Base-by-base conservation (phyloP, 2,888 invertebrate species). In the Leucania comma region DNA sequence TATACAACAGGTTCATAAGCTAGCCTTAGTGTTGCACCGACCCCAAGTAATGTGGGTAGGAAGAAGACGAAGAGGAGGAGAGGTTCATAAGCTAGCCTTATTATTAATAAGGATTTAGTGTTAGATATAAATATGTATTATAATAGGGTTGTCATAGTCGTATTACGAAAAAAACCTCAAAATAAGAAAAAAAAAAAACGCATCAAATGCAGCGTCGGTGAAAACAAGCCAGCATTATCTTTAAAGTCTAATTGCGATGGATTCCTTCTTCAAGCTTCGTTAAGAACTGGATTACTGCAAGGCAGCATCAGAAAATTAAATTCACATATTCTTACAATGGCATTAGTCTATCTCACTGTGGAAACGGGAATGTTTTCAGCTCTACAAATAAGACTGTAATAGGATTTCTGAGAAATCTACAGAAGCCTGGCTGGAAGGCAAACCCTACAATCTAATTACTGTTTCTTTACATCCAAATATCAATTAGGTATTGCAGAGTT, bases 331-430 rank as follows among this genome's bases (percentile, higher is more conserved):
- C 69, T 57, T 50, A 42, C n/a, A 48, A 10, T 22, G 26, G 29
- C n/a, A 56, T 67, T 46, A 67, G 20, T 71, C 46, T 71, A 22
- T 9, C 22, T 50, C 29, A 12, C 38, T 75, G 17, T 20, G 12
- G n/a, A 14, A 57, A 50, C n/a, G 42, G 22, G 56, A 76, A 76
- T 76, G 26, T 57, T 68, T 72, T 50, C 22, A 54, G 22, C 42
- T 72, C 42, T 35, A 35, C 50, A 69, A 72, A 76, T 50, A 76
- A 56, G 29, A 61, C 6, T 20, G n/a, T 58, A 58, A 80, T 62
- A 26, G n/a, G 26, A 75, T 68, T 59, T 62, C 22, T 17, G 3
- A 58, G 35, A 75, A 62, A 42, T 29, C 22, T 54, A 35, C 57
- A 51, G 24, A 50, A 35, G 20, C 32, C 35, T 58, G 62, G 35